These are phyloP conservation scores for Poecilia gillii DNA, from an alignment of 2,797 vertebrate genomes.

Conservation along the genomic window DNA sequence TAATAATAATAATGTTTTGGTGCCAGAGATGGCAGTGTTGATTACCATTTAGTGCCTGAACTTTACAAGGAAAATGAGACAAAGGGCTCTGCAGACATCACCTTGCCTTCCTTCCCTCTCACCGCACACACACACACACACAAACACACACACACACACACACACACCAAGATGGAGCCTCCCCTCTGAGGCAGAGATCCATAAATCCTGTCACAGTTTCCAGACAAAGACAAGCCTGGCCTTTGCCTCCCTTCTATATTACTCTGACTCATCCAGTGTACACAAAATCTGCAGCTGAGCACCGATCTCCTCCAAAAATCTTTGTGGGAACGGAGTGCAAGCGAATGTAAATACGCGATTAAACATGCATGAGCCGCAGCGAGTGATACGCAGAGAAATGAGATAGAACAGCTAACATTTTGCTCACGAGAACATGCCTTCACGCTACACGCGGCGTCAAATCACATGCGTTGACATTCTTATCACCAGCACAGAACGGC, in stretches of 20 bases:
- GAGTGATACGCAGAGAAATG: conserved; percentile 22
- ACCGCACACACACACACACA: conserved; percentile 17
- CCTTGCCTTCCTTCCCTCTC: background rate
- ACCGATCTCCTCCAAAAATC: conserved; percentile 7
- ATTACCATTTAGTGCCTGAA: background rate
- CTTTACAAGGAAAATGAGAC: conserved; percentile 4
- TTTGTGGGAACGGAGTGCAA: conserved; percentile 17
- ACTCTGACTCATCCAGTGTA: conserved; percentile 53
- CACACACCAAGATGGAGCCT: conserved; percentile 19
- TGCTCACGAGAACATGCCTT: conserved; percentile 27
- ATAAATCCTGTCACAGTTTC: conserved; percentile 64
- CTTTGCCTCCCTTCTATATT: conserved; percentile 41
- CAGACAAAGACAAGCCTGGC: conserved; percentile 52
- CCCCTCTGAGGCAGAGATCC: conserved; percentile 39
- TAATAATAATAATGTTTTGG: background rate
- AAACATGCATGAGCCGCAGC: conserved; percentile 54
- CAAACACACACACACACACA: conserved; percentile 19
- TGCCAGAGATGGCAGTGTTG: background rate
- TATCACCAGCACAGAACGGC: background rate
- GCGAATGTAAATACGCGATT: conserved; percentile 56
- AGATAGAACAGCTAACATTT: conserved; percentile 33
- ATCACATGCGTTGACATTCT: conserved; percentile 16
- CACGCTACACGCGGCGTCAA: conserved; percentile 6
- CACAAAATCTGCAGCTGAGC: conserved; percentile 30
- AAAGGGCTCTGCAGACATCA: conserved; percentile 11